phyloP scores from a whole-genome alignment of 1,140 invertebrate genomes.

The Spodoptera frugiperda region DNA sequence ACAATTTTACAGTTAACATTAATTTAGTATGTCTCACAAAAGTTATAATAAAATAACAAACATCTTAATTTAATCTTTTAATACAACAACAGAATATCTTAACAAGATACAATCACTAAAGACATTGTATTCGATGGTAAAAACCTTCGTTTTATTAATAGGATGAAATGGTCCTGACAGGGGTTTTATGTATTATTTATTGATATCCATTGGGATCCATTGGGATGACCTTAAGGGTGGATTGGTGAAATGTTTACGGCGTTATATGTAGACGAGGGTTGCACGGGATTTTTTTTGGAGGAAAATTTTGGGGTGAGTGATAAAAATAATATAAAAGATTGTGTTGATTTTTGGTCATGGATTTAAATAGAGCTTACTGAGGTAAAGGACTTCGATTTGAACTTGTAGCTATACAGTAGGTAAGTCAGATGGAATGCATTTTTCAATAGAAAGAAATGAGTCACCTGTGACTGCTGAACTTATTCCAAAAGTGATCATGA shows the following conservation, averaged over 20 bases:
- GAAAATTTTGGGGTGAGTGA: background rate
- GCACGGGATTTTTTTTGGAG: background rate
- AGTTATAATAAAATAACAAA: no score
- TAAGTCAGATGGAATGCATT: no score
- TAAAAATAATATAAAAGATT: constrained; percentile 18
- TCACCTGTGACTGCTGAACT: no score
- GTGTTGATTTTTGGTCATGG: background rate
- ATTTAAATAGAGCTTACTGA: no score
- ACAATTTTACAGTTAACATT: no score
- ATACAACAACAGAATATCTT: background rate
- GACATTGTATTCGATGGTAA: constrained; percentile 21
- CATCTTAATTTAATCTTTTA: background rate
- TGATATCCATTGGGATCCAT: constrained; percentile 27
- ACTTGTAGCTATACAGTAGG: no score
- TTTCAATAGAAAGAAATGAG: no score
- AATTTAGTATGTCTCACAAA: no score
- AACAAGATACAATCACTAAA: constrained; percentile 11
- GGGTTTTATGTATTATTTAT: constrained; percentile 42
- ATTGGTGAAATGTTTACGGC: constrained; percentile 10
- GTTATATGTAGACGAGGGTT: background rate
- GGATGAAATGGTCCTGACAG: constrained; percentile 18
- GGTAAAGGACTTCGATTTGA: no score
- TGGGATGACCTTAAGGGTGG: constrained; percentile 31
- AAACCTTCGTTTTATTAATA: constrained; percentile 33
- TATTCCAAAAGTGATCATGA: no score